Conservation (phyloP, 2,888 invertebrate genomes). For the Chirona hameri region DNA sequence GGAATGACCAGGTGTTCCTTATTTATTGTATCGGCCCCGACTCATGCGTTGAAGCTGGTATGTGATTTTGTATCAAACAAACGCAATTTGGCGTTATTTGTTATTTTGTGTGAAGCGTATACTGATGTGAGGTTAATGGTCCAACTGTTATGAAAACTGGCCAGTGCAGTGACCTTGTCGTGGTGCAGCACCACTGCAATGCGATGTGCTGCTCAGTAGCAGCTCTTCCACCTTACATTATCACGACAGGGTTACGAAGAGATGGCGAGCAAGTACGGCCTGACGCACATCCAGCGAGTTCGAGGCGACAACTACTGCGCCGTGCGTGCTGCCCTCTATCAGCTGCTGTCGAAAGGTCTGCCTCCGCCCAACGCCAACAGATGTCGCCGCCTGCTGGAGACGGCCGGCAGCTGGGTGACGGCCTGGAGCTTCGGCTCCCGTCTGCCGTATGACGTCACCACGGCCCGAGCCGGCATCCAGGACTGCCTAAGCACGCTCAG, state of each 20-base stretch:
- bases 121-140: no score
- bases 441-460: conserved; percentile 37
- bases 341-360: conserved; percentile 44
- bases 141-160: no score
- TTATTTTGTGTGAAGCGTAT: no score
- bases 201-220: no score
- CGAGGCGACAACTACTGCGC: conserved; percentile 52
- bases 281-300: conserved; percentile 45
- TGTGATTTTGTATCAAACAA: no score
- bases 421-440: conserved; percentile 30
- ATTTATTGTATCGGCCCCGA: no score
- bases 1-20: no score
- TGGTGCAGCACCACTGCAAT: no score
- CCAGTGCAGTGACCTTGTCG: no score
- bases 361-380: conserved; percentile 41
- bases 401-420: conserved; percentile 8
- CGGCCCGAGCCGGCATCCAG: conserved; percentile 43
- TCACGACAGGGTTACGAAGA: conserved; percentile 31
- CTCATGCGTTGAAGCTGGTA: no score
- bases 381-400: conserved; percentile 32
- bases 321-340: conserved; percentile 48
- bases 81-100: no score
- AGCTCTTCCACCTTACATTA: no score
- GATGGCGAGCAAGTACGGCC: conserved; percentile 24
- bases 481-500: conserved; percentile 44